phyloP scores from a whole-genome alignment of 2,113 vertebrate species.

The Oryzias curvinotus region DNA sequence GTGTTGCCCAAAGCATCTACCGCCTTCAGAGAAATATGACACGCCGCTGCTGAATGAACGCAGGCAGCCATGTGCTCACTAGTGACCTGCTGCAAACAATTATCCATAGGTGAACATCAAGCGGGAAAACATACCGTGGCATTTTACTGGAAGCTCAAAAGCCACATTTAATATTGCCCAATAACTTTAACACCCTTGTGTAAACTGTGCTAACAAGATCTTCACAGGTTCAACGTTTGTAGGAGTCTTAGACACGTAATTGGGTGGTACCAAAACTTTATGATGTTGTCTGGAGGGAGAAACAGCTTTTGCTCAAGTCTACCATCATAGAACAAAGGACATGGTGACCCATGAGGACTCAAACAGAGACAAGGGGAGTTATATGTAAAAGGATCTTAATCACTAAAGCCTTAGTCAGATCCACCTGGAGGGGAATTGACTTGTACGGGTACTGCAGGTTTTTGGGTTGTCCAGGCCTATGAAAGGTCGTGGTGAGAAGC shows the following conservation, averaged over 20 bases:
- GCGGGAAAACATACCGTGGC: neutral
- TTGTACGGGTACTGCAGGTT: no score
- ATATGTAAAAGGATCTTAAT: slow-evolving; percentile 2
- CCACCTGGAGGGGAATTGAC: no score
- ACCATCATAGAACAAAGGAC: slow-evolving; percentile 4
- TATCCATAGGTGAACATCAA: neutral
- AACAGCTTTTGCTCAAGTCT: slow-evolving; percentile 3
- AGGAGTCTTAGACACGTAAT: neutral
- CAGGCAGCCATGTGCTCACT: slow-evolving; percentile 7
- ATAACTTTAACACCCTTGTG: neutral
- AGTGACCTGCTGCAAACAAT: slow-evolving; percentile 1
- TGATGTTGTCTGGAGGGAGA: slow-evolving; percentile 4
- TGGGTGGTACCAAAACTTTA: neutral
- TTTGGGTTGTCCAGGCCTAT: no score
- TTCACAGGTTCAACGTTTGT: neutral
- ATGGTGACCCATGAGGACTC: neutral
- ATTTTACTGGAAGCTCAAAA: neutral
- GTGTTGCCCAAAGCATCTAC: slow-evolving; percentile 3
- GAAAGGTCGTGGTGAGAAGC: no score
- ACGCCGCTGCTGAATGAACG: slow-evolving; percentile 1
- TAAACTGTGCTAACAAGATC: slow-evolving; percentile 6
- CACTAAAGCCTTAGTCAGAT: neutral
- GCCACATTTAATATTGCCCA: neutral
- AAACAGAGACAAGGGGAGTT: neutral
- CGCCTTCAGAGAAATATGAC: slow-evolving; percentile 50